Evolutionary conservation across 37 sponge, comb jelly and placozoan species (phyloP).

Genomic region (Haliclona indistincta): DNA sequence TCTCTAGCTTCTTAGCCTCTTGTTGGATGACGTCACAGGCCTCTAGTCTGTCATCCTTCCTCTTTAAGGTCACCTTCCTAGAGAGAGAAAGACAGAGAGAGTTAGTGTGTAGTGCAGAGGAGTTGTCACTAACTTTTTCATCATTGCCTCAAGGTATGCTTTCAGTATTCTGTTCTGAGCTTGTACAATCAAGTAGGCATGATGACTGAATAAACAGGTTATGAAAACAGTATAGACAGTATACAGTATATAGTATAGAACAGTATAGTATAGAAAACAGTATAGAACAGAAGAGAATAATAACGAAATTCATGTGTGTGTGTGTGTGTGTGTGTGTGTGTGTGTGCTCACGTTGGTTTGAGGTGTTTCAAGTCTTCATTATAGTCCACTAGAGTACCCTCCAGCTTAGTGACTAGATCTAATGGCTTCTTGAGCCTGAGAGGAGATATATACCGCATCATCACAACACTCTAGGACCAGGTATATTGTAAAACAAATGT

Average conservation of each 20-base stretch:
- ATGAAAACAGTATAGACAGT: too few relatives aligned
- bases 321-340: neutral
- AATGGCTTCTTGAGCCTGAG: conserved; percentile 34
- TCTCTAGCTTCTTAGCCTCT: conserved; percentile 41
- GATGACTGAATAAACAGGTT: conserved; percentile 36
- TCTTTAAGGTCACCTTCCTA: conserved; percentile 69
- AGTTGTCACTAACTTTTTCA: conserved; percentile 52
- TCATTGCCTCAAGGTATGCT: conserved; percentile 55
- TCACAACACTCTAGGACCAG: neutral
- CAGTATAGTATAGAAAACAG: too few relatives aligned
- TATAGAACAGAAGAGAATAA: too few relatives aligned
- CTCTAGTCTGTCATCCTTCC: conserved; percentile 58
- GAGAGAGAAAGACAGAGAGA: neutral
- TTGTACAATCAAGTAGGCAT: conserved; percentile 59
- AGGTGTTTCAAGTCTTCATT: conserved; percentile 52
- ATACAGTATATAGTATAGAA: too few relatives aligned
- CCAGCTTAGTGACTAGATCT: conserved; percentile 33
- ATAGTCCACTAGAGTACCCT: conserved; percentile 57
- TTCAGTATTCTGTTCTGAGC: conserved; percentile 60
- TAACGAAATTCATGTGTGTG: neutral
- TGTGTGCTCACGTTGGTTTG: conserved; percentile 53
- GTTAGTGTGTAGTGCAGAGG: neutral
- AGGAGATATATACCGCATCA: neutral
- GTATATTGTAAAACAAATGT: too few relatives aligned
- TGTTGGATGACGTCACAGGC: conserved; percentile 40